Evolutionary conservation across 2,888 invertebrate species (phyloP), one percentile per base, ranked within the genome.

Genomic region (Glomeris marginata): DNA sequence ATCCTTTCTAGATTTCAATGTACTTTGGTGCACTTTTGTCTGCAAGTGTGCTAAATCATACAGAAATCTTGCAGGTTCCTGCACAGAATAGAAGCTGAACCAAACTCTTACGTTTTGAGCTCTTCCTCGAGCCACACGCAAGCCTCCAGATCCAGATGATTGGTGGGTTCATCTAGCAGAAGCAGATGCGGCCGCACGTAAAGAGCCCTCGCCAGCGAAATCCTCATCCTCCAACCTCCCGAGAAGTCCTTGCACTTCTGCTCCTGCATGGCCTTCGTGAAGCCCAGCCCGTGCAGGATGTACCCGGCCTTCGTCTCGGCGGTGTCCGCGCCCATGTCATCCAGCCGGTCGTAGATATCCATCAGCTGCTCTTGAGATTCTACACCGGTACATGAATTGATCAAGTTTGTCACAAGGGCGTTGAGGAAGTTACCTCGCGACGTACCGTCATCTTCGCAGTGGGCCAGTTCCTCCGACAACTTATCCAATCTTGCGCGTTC

Each of bases 61-160:
- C 2, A 36, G 13, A 41, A 47, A 13, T n/a, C n/a, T n/a, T n/a
- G n/a, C n/a, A n/a, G n/a, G n/a, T n/a, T n/a, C n/a, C n/a, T n/a
- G n/a, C n/a, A n/a, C n/a, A n/a, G n/a, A n/a, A n/a, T n/a, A n/a
- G n/a, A n/a, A n/a, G n/a, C 47, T 50, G 45, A 47, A n/a, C n/a
- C n/a, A n/a, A n/a, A n/a, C n/a, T n/a, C 74, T 69, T 64, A 86
- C 74, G 81, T 79, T 72, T 90, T 91, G 41, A 98, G 74, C 70
- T 98, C 97, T 66, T 94, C 90, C 69, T 99, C 98, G 50, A 99
- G 77, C 98, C 98, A 99, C 42, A 98, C 97, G 66, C 97, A 98
- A 51, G 98, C 97, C 65, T 98, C 94, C 59, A 99, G 75, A 75
- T 77, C 68, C 40, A 76, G 58, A 58, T 72, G 72, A 60, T 72